Percentiles rank a stretch among this genome's conserved stretches.
phyloP scores from a whole-genome alignment of 2,888 invertebrate species.

The Orchestes rusci region DNA sequence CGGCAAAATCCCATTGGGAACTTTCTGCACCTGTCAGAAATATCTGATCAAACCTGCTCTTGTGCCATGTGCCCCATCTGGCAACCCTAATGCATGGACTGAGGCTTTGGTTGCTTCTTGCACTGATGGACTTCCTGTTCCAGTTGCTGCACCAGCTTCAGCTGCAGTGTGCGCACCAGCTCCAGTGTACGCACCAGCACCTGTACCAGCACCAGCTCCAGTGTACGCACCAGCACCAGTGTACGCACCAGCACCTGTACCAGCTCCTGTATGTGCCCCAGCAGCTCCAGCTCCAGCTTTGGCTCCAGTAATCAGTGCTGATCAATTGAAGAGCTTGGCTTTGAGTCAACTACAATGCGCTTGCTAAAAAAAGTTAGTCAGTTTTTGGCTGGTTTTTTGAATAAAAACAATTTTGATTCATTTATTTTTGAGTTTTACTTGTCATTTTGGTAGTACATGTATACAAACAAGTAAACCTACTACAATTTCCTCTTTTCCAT shows the following conservation, averaged over 20 bases:
- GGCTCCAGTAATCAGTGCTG: conserved; percentile 1
- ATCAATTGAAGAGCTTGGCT: no score
- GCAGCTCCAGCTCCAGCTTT: conserved; percentile 5
- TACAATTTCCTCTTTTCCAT: no score
- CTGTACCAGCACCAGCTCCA: background rate
- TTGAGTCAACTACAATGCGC: no score
- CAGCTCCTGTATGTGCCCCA: background rate
- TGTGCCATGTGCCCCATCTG: conserved; percentile 9
- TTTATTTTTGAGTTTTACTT: no score
- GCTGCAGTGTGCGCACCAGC: conserved; percentile 3
- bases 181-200: conserved; percentile 1
- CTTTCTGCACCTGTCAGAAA: conserved; percentile 20
- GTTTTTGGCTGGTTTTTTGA: no score
- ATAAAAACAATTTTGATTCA: no score
- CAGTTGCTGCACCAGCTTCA: conserved; percentile 3
- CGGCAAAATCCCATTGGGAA: conserved; percentile 14
- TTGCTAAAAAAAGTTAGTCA: no score
- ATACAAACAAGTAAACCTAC: no score
- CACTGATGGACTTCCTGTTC: no score
- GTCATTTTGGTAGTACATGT: no score
- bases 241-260: background rate
- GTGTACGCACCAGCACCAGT: conserved; percentile 5
- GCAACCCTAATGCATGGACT: no score
- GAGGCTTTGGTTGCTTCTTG: background rate
- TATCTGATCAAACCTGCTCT: conserved; percentile 14